Percentiles rank a stretch among this genome's conserved stretches.
Conservation (phyloP, 2,113 vertebrate species). For the Macaca mulatta region DNA sequence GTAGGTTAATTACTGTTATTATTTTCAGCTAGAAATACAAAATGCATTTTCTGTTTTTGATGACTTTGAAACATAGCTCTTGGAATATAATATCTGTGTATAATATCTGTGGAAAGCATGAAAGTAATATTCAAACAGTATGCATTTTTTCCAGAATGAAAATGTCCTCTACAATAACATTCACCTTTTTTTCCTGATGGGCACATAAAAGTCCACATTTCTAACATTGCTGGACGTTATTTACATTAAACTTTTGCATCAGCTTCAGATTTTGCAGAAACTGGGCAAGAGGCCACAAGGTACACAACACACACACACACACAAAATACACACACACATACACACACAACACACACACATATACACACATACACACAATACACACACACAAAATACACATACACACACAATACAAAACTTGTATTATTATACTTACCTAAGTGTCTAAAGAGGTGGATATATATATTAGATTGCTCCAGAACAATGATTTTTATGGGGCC, state of each 20-base stretch:
- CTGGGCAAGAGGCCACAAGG: background rate
- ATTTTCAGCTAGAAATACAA: conserved; percentile 54
- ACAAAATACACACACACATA: background rate
- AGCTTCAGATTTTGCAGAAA: background rate
- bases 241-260: background rate
- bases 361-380: too few species aligned
- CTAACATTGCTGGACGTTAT: conserved; percentile 28
- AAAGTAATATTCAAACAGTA: conserved; percentile 52
- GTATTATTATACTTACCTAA: background rate
- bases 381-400: background rate
- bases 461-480: background rate
- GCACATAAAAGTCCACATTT: conserved; percentile 36
- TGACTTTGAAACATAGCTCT: conserved; percentile 46
- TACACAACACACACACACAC: background rate
- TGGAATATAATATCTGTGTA: background rate
- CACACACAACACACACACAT: background rate
- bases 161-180: conserved; percentile 26
- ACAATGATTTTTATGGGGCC: background rate
- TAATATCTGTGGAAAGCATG: conserved; percentile 7
- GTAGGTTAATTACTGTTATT: background rate
- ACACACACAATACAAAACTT: background rate
- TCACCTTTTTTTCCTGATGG: conserved; percentile 5
- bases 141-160: conserved; percentile 41
- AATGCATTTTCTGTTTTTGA: background rate
- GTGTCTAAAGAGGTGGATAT: background rate